Conservation (phyloP, 2,113 vertebrate genomes). For the Bostrychus sinensis region DNA sequence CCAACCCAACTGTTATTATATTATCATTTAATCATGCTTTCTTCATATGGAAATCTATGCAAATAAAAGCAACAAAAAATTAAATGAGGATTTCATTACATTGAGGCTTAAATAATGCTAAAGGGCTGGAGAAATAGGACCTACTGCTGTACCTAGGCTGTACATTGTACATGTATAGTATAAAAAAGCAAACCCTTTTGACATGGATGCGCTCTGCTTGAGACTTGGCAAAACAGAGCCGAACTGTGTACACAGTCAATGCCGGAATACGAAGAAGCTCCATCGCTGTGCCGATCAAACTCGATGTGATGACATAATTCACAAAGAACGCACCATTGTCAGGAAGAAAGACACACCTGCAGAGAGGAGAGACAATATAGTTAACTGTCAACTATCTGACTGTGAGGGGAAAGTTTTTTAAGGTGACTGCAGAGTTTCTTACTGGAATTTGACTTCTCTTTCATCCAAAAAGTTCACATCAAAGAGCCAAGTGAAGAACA, state of each 20-base stretch:
- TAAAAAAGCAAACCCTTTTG: conserved; percentile 81
- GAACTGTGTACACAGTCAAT: conserved; percentile 84
- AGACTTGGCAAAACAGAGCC: conserved; percentile 91
- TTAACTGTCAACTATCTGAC: background rate
- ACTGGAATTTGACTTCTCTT: conserved; percentile 92
- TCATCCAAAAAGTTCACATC: conserved; percentile 89
- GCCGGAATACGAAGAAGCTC: conserved; percentile 90
- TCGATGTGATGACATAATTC: conserved; percentile 94
- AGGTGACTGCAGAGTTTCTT: conserved; percentile 67
- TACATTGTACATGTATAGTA: background rate
- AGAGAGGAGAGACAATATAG: background rate
- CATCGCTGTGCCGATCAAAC: conserved; percentile 91
- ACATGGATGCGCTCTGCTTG: conserved; percentile 92
- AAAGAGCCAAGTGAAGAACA: conserved; percentile 96
- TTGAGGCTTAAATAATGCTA: too few species aligned
- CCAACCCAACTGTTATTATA: too few species aligned
- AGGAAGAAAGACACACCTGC: conserved; percentile 94
- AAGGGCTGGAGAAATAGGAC: too few species aligned
- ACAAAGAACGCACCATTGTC: conserved; percentile 97
- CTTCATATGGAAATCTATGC: too few species aligned
- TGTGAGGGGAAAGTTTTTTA: background rate
- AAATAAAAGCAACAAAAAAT: too few species aligned
- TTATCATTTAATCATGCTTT: too few species aligned
- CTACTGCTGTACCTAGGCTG: background rate
- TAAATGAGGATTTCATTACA: too few species aligned